These are phyloP conservation scores for Aplochiton taeniatus DNA, from an alignment of 2,797 vertebrate genomes.

Conservation along the genomic window DNA sequence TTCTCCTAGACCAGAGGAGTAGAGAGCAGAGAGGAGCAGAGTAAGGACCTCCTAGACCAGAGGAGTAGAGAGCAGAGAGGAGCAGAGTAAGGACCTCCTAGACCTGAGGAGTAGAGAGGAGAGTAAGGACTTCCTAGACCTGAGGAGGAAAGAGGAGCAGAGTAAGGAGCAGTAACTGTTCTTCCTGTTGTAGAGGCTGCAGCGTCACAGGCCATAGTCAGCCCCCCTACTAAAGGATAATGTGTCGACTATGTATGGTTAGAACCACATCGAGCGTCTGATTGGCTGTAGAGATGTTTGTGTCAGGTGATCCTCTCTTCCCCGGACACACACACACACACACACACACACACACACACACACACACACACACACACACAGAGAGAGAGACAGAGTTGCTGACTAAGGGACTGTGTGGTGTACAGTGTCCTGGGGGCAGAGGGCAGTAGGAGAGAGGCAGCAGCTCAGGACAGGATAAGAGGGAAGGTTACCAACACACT, in stretches of 20 bases:
- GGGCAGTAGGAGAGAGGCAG: constrained; percentile 3
- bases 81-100: too few relatives aligned
- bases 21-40: too few relatives aligned
- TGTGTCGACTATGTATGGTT: constrained; percentile 21
- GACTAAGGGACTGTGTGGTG: constrained; percentile 1
- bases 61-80: background rate
- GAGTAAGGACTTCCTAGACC: background rate
- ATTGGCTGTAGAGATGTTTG: constrained; percentile 32
- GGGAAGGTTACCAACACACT: constrained; percentile 11
- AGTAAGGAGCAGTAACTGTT: too few relatives aligned
- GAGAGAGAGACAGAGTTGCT: too few relatives aligned
- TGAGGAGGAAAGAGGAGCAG: background rate
- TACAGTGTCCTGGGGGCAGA: constrained; percentile 35
- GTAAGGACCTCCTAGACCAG: background rate
- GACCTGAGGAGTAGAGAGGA: too few relatives aligned
- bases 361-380: constrained; percentile 3
- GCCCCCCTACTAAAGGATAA: background rate
- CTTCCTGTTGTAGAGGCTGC: too few relatives aligned
- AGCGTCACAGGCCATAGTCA: too few relatives aligned
- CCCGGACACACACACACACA: constrained; percentile 18
- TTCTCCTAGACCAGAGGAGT: too few relatives aligned
- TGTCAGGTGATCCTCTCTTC: constrained; percentile 41
- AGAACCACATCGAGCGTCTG: constrained; percentile 32
- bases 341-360: background rate
- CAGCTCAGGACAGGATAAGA: constrained; percentile 50